Evolutionary conservation across 2,797 vertebrate genomes (phyloP), one percentile per base, ranked within the genome.

Genomic region (Luscinia luscinia): DNA sequence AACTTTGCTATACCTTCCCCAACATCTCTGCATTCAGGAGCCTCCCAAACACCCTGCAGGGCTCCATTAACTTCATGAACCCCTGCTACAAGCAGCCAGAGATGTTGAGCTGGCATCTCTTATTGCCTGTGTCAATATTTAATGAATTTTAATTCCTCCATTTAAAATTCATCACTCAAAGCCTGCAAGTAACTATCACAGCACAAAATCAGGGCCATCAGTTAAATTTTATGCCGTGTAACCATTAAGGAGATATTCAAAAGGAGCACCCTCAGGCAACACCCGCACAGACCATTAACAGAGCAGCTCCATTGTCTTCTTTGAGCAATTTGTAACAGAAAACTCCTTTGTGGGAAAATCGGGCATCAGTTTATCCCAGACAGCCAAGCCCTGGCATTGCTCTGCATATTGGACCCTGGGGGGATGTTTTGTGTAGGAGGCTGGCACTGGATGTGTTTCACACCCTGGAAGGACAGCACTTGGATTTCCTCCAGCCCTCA

Each of bases 151-250:
- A 95, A 89, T 95, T 69, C 64, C 43, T 52, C 81, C 78, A 86
- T 92, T 95, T 96, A 91, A 95, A 95, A 95, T 93, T 94, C 91
- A 93, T 87, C 81, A 93, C 46, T 85, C 80, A 89, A 73, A 89
- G 54, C 78, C 80, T 74, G 54, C 62, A 68, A 94, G 87, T 82
- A 88, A 73, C 94, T 67, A 94, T 48, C 73, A 41, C 7, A 75
- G 66, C 58, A 91, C 58, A 68, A 90, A 95, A 89, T 85, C 85
- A 28, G 80, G 77, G 36, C 68, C 70, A 67, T 91, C 87, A 73
- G 72, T 79, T 83, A 63, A 27, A 72, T 82, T 91, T 91, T 79
- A 84, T 85, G 61, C 52, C 68, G 4, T 52, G 54, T 70, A 88
- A n/a, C 76, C 63, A 88, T 91, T 87, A 87, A 63, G 85, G 90